Conservation (phyloP, 2,113 vertebrate species). For the Rutilus rutilus region DNA sequence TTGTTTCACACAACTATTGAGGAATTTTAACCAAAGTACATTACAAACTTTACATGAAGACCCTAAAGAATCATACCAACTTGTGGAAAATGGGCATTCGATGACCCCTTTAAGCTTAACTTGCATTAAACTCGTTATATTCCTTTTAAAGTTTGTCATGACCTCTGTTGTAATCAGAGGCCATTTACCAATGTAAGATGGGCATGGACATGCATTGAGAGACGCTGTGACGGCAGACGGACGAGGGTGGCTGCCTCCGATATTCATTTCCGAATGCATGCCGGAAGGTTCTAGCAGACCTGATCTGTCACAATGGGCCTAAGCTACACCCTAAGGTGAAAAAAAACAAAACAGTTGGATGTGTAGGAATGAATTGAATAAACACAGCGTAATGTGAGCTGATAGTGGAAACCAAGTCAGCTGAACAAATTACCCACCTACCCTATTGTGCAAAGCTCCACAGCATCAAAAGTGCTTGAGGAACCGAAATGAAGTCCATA, state of each 20-base stretch:
- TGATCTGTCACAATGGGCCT: conserved; percentile 50
- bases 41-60: too few species aligned
- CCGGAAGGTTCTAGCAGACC: conserved; percentile 40
- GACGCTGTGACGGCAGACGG: conserved; percentile 40
- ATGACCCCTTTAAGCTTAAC: background rate
- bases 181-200: background rate
- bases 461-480: conserved; percentile 40
- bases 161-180: conserved; percentile 14
- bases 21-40: too few species aligned
- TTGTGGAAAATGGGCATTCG: too few species aligned
- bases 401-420: conserved; percentile 47
- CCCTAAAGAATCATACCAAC: too few species aligned
- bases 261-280: conserved; percentile 50
- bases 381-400: conserved; percentile 40
- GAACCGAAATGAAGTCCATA: conserved; percentile 38
- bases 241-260: conserved; percentile 39
- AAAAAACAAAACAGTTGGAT: conserved; percentile 41
- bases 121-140: background rate
- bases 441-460: conserved; percentile 40
- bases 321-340: conserved; percentile 43
- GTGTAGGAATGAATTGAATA: conserved; percentile 51
- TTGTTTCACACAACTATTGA: too few species aligned
- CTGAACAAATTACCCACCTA: conserved; percentile 43
- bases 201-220: conserved; percentile 12
- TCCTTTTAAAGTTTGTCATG: background rate